Percentiles rank a stretch among this genome's conserved stretches.
phyloP scores from a whole-genome alignment of 2,888 invertebrate species.

The Timandra comae region DNA sequence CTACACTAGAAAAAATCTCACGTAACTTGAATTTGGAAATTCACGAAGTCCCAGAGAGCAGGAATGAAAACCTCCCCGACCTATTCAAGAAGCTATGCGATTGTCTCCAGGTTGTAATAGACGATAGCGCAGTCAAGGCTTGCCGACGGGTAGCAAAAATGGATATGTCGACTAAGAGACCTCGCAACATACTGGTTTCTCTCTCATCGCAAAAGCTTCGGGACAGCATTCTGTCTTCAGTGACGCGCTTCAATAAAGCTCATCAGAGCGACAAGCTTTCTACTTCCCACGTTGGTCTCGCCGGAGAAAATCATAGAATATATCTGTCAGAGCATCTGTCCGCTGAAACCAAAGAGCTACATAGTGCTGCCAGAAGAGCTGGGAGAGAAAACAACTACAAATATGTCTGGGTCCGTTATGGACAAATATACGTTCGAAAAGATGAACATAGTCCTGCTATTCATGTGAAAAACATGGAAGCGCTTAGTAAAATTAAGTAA shows the following conservation, averaged over 20 bases:
- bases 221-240: constrained; percentile 3
- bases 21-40: constrained; percentile 8
- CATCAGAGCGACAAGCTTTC: constrained; percentile 1
- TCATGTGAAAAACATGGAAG: constrained; percentile 1
- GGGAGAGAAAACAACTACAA: neutral
- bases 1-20: constrained; percentile 7
- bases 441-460: constrained; percentile 1
- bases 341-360: constrained; percentile 4
- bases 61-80: constrained; percentile 3
- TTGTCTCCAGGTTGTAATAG: neutral
- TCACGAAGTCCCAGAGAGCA: constrained; percentile 9
- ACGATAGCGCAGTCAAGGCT: constrained; percentile 2
- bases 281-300: constrained; percentile 2
- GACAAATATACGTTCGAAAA: constrained; percentile 5
- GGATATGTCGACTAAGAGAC: constrained; percentile 4
- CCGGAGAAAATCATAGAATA: neutral
- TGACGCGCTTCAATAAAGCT: constrained; percentile 7
- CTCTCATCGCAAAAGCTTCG: constrained; percentile 5
- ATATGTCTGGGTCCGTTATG: constrained; percentile 6
- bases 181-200: constrained; percentile 2
- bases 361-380: neutral
- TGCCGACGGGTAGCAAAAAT: constrained; percentile 9
- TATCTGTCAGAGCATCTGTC: constrained; percentile 4
- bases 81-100: constrained; percentile 8
- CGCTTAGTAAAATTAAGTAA: neutral